Evolutionary conservation across 2,888 invertebrate species (phyloP).

Genomic region (Leucophora obtusa): DNA sequence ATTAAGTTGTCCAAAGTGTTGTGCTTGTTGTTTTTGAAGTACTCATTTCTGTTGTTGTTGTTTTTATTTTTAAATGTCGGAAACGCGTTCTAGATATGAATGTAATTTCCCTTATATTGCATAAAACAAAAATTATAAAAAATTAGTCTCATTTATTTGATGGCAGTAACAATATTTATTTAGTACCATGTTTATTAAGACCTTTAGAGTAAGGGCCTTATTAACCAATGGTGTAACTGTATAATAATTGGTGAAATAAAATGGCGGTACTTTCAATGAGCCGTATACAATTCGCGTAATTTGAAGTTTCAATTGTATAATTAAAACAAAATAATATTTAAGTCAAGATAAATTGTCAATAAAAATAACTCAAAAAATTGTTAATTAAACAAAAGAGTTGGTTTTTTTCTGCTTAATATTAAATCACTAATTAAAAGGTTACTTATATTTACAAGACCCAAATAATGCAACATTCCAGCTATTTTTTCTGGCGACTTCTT

Average conservation of each 20-base stretch:
- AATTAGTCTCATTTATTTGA: conserved; percentile 50
- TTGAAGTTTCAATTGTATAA: no score
- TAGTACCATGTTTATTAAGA: background rate
- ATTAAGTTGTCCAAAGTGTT: conserved; percentile 71
- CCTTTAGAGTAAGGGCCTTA: background rate
- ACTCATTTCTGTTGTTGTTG: conserved; percentile 59
- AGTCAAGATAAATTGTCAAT: no score
- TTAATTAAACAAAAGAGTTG: no score
- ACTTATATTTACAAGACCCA: no score
- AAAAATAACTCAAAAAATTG: no score
- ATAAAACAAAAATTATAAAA: conserved; percentile 42
- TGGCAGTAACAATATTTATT: conserved; percentile 7
- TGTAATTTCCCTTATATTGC: conserved; percentile 63
- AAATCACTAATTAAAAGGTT: no score
- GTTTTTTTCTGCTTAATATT: no score
- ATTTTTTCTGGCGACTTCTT: no score
- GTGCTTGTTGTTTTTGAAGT: conserved; percentile 59
- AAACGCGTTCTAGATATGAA: conserved; percentile 71
- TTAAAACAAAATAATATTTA: no score
- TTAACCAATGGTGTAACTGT: conserved; percentile 41
- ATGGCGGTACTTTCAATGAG: background rate
- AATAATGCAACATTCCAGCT: no score
- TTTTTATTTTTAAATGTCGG: conserved; percentile 67
- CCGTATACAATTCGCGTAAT: no score
- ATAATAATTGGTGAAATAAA: background rate